Evolutionary conservation across 2,888 invertebrate genomes (phyloP), one percentile per base, ranked within the genome.

Genomic region (Rutpela maculata): DNA sequence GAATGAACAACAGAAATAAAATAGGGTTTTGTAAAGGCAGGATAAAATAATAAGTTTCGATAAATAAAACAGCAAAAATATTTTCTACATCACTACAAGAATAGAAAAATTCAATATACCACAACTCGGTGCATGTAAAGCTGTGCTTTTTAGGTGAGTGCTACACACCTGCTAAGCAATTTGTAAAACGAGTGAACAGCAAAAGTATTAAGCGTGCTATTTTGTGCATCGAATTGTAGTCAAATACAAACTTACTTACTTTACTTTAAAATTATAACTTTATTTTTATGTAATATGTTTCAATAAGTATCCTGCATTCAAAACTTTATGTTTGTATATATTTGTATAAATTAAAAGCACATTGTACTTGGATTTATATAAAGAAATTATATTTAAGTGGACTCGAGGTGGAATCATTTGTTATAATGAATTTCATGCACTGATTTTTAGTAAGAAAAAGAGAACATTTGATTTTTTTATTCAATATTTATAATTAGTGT

Each of bases 1-100:
- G 17, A 57, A 17, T 57, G 1, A 56, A n/a, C 18, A 57, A 17
- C 7, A 10, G 15, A 57, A 57, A 57, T 15, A 15, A 12, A 7
- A 43, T 43, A 57, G 15, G 26, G 12, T 18, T 63, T 63, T 38
- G 4, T 63, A 63, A 65, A 43, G 65, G 65, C 65, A 65, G 65
- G 65, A 65, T 65, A 65, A 35, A 15, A 50, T 50, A 50, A 38
- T 38, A 26, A 35, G 31, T 43, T 12, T 43, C 4, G 15, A 43
- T 15, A 15, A 50, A 50, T 50, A 50, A 50, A 50, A 50, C 12
- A 50, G 7, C 7, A n/a, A 22, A 63, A n/a, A 22, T 65, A 65
- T n/a, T 17, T 18, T 35, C 31, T 35, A 35, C 31, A 7, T 35
- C 31, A 38, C 35, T 17, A 18, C 18, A 65, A 65, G 43, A 38